Evolutionary conservation across 2,888 invertebrate species (phyloP).

Genomic region (Camptogramma bilineatum): DNA sequence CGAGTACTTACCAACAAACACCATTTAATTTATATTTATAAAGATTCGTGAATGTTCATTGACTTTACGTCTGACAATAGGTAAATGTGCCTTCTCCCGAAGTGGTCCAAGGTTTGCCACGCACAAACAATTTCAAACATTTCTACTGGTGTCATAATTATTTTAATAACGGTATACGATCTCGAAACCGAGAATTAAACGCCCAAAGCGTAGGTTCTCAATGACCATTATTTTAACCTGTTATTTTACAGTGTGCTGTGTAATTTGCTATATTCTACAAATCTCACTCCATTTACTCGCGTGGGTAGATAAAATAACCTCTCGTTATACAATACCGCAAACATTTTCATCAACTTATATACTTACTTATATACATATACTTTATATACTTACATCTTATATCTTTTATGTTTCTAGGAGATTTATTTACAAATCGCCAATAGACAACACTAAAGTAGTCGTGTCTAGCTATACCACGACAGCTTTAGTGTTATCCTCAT

Average conservation of each 20-base stretch:
- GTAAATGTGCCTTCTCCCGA: slow-evolving; percentile 7
- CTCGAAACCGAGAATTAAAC: slow-evolving; percentile 30
- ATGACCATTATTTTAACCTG: slow-evolving; percentile 29
- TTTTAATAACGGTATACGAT: slow-evolving; percentile 33
- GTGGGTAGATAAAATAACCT: not conserved
- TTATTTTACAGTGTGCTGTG: slow-evolving; percentile 18
- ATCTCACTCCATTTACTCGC: not conserved
- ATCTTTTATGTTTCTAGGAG: too few relatives aligned
- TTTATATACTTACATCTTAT: too few relatives aligned
- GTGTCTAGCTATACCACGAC: too few relatives aligned
- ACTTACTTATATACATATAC: too few relatives aligned
- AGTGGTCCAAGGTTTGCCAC: slow-evolving; percentile 40
- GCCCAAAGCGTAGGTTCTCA: slow-evolving; percentile 28
- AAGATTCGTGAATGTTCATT: too few relatives aligned
- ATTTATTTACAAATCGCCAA: too few relatives aligned
- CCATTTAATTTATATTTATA: too few relatives aligned
- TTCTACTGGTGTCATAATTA: slow-evolving; percentile 39
- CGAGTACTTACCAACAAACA: not conserved
- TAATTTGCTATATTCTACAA: not conserved
- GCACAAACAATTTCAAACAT: slow-evolving; percentile 36
- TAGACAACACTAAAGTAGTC: too few relatives aligned
- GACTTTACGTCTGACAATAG: too few relatives aligned
- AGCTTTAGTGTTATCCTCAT: too few relatives aligned
- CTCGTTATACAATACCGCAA: not conserved
- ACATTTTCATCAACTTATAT: too few relatives aligned